Evolutionary conservation across 2,888 invertebrate species (phyloP), one percentile per base, ranked within the genome.

Genomic region (Neoascia interrupta): DNA sequence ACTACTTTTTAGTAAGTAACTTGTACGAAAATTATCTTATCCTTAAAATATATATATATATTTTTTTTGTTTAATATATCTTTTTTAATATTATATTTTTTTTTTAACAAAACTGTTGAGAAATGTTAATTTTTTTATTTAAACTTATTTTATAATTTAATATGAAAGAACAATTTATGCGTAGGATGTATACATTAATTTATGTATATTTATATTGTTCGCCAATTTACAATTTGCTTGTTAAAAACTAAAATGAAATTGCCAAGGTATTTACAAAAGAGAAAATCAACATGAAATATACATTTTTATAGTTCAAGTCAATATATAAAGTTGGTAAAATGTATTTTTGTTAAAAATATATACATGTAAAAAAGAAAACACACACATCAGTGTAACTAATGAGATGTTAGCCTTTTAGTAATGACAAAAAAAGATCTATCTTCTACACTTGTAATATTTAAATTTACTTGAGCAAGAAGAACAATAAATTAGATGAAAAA

Each of bases 221-320:
- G 73, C 43, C 66, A 66, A 79, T 61, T 51, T 60, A 66, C 76
- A 58, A 54, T 60, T n/a, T 54, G 72, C 72, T 73, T 73, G 39
- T 51, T 47, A 15, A 61, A 61, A 63, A 13, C 15, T 3, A 75
- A 75, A 13, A 19, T 43, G 13, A 60, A 18, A 31, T 31, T 26
- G 63, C 58, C 70, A 76, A 70, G 64, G 60, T 76, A 76, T 76
- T 76, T 76, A 76, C 72, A 76, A 51, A 58, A 43, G 4, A 23
- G 8, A 31, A 41, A 51, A 10, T 10, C 1, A 19, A 36, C 15
- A 18, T 5, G 11, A 41, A 21, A 53, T 26, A 45, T 34, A 16
- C n/a, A 51, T 18, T 19, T 53, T 45, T 61, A 41, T 58, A 41
- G 47, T 66, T 60, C 41, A 49, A 56, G 21, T 10, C 39, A 61